Evolutionary conservation across 2,888 invertebrate genomes (phyloP), one percentile per base, ranked within the genome.

Genomic region (Cheilosia variabilis): DNA sequence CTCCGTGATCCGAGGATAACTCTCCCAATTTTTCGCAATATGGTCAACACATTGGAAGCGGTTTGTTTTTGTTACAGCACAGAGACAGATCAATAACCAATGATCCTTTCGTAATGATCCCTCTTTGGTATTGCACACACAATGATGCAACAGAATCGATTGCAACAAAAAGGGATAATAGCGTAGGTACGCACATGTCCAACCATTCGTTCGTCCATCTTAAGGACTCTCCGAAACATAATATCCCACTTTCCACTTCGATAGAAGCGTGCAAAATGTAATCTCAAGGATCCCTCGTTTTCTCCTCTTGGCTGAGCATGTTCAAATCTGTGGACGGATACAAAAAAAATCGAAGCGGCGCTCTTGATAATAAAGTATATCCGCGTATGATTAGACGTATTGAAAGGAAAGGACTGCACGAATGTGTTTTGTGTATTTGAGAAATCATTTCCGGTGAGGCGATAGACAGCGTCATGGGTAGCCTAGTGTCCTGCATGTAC

Each of bases 251-350:
- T 86, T 86, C 81, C 81, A 72, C 66, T 72, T 72, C 76, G 68
- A 72, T 77, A 50, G 68, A 84, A 86, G 86, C 86, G 86, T 86
- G 86, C 86, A 86, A 81, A 86, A 86, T 86, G 62, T 77, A 86
- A 81, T 86, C 81, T 81, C 22, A 77, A 86, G 81, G 66, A 77
- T 71, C 41, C 7, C 45, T 27, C 7, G 17, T 47, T 19, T 60
- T 17, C 63, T 71, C 41, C 63, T 55, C 57, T 63, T 24, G 13
- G 52, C 15, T 22, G 13, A 55, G 17, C 43, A 43, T 71, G 60
- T 65, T 22, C 43, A n/a, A 37, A 66, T 78, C 63, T 69, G 75
- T 57, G 84, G 76, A 57, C 19, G n/a, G 17, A 47, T 19, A 22
- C 9, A 66, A 55, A 65, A 72, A 55, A 65, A 72, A 22, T 37